Conservation (phyloP, 1,140 invertebrate genomes). For the Aphelinus certus region DNA sequence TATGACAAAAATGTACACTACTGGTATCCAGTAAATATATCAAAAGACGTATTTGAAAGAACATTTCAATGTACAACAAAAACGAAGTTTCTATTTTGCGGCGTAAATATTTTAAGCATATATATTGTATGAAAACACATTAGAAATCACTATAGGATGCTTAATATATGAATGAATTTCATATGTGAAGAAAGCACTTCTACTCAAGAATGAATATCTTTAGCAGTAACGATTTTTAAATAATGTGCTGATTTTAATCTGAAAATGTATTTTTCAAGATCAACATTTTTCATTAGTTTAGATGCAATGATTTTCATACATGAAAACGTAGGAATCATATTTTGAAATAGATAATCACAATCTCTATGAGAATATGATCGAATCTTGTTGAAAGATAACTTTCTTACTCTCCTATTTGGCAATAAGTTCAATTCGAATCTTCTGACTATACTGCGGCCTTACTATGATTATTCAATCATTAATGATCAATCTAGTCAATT, state of each 20-base stretch:
- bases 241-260: background rate
- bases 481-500: too few relatives aligned
- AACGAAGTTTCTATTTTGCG: constrained; percentile 27
- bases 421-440: too few relatives aligned
- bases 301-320: too few relatives aligned
- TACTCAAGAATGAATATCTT: constrained; percentile 1
- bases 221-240: constrained; percentile 11
- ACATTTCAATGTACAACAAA: constrained; percentile 17
- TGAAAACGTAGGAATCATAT: too few relatives aligned
- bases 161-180: background rate
- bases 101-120: constrained; percentile 24
- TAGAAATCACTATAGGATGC: background rate
- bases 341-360: too few relatives aligned
- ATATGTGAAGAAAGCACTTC: constrained; percentile 5
- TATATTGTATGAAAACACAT: constrained; percentile 7
- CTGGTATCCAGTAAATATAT: constrained; percentile 37
- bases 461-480: too few relatives aligned
- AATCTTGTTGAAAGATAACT: too few relatives aligned
- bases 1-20: constrained; percentile 2
- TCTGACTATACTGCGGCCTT: too few relatives aligned
- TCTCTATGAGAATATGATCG: too few relatives aligned
- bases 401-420: too few relatives aligned
- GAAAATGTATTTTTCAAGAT: too few relatives aligned
- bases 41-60: constrained; percentile 10
- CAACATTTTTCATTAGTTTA: too few relatives aligned